Conservation (phyloP, 1,140 invertebrate genomes). For the Cydia amplana region DNA sequence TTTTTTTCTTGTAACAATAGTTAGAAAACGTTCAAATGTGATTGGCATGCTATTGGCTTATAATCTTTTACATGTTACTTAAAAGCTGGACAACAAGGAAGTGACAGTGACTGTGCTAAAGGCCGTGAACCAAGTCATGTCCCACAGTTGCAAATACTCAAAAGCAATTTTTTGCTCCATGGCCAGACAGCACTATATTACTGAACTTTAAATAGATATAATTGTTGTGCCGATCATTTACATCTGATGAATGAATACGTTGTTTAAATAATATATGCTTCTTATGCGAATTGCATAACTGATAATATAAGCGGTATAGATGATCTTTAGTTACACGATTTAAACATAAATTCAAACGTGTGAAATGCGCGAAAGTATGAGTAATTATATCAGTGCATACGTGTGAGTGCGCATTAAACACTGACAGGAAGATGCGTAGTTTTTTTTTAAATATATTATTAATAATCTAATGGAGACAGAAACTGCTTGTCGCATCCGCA, state of each 20-base stretch:
- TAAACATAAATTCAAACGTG: not conserved
- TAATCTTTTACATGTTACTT: not conserved
- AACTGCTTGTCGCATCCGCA: not conserved
- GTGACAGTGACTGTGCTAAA: not conserved
- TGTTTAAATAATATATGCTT: not conserved
- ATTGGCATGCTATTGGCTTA: not conserved
- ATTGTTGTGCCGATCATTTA: not conserved
- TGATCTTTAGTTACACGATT: not conserved
- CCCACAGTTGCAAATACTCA: not conserved
- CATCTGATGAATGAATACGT: not conserved
- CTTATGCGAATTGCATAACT: not conserved
- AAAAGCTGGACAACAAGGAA: slow-evolving; percentile 14
- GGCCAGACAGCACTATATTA: not conserved
- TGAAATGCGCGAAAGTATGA: too few species aligned
- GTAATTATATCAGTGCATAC: too few species aligned
- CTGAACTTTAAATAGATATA: slow-evolving; percentile 11
- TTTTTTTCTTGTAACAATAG: not conserved
- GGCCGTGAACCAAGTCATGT: slow-evolving; percentile 20
- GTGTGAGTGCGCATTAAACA: too few species aligned
- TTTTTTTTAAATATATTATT: not conserved
- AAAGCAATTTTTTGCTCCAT: not conserved
- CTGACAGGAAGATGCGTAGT: not conserved
- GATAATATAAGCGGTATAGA: not conserved
- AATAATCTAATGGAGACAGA: not conserved
- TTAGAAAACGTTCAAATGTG: not conserved